Base-by-base conservation (phyloP, 1,140 invertebrate species). In the Drosophila bocqueti region DNA sequence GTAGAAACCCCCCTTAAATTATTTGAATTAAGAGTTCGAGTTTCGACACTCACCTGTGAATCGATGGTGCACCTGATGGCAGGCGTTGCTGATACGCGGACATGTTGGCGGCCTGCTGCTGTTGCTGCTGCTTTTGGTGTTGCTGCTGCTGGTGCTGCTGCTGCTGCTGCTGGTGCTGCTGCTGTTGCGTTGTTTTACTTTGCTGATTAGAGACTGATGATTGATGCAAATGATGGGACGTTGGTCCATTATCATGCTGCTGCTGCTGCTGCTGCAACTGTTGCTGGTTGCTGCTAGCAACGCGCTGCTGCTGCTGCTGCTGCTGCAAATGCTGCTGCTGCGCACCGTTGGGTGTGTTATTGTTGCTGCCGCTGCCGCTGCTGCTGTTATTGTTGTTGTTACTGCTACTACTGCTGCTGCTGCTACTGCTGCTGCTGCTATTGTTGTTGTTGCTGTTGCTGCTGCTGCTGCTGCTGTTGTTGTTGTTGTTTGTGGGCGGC, bases 11-110 rank as follows among this genome's bases (percentile, higher is more conserved):
- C n/a, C n/a, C 38, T 57, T 57, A 57, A 57, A 57, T 57, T 40
- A 57, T 36, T 57, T 40, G 54, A 57, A 57, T 57, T 40, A 57
- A 40, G 36, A 57, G 34, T 7, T 16, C 13, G 13, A 16, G 18
- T 2, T 55, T 24, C 18, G 18, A 36, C 6, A 87, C 85, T 89
- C 61, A 93, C 92, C 92, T 93, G 81, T 93, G 92, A 80, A 93
- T 92, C 58, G 91, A 85, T 45, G 92, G 80, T 81, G 86, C 82
- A 79, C 87, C 89, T 60, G 92, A 75, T 79, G 91, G 75, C 81
- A 93, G 68, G 54, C 92, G 76, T 69, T 92, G 92, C 58, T 92
- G 91, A 92, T 93, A 93, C 40, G 92, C 83, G 62, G 91, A 92
- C 89, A 93, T 93, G 76, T 87, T 92, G 54, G 83, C 83, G 74